These are phyloP conservation scores for Tragelaphus strepsiceros DNA, from an alignment of 2,113 vertebrate genomes.

Conservation along the genomic window DNA sequence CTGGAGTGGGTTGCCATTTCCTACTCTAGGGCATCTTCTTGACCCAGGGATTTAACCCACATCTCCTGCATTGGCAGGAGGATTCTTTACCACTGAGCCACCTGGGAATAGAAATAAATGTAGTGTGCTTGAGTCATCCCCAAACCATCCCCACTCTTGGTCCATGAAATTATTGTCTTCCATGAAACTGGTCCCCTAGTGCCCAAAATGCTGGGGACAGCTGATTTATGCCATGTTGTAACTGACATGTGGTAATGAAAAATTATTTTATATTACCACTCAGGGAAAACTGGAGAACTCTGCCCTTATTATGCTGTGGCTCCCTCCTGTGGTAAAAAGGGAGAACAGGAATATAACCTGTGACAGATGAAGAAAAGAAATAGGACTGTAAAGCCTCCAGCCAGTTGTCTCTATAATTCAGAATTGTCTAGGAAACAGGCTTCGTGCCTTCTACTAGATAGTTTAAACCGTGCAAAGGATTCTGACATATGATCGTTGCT, in stretches of 20 bases:
- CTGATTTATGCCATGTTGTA: neutral
- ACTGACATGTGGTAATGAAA: neutral
- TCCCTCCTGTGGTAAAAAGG: constrained; percentile 43
- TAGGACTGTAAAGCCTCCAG: neutral
- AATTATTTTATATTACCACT: neutral
- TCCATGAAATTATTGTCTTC: neutral
- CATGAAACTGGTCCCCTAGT: neutral
- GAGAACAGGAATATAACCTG: neutral
- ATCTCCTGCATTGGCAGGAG: neutral
- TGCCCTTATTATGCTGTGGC: neutral
- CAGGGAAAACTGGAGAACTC: neutral
- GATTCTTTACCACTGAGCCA: neutral
- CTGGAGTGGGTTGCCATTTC: neutral
- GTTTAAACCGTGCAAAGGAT: neutral
- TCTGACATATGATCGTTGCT: neutral
- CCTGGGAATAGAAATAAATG: neutral
- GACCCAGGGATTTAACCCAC: neutral
- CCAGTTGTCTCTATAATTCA: neutral
- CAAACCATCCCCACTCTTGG: neutral
- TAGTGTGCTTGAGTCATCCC: neutral
- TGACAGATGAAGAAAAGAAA: neutral
- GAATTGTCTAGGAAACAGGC: neutral
- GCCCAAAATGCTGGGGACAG: neutral
- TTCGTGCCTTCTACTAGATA: neutral
- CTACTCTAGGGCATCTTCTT: neutral